Evolutionary conservation across 2,888 invertebrate species (phyloP).

Genomic region (Rambutsinella grinnellia): DNA sequence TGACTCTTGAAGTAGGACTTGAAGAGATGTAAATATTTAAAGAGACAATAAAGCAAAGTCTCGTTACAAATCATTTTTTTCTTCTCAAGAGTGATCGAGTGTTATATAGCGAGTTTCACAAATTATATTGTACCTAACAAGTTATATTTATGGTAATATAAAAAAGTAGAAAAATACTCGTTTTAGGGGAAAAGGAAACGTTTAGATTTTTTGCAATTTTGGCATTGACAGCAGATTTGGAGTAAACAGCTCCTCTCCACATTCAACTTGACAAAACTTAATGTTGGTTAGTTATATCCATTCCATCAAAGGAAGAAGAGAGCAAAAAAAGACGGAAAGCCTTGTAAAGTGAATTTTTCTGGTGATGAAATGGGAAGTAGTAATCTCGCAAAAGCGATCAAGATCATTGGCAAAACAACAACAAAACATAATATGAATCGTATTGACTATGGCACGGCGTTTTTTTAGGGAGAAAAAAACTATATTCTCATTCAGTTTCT

Average conservation of each 20-base stretch:
- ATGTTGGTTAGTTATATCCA: not conserved
- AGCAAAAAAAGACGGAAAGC: constrained; percentile 50
- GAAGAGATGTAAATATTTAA: too few species aligned
- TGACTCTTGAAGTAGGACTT: too few species aligned
- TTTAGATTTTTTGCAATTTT: not conserved
- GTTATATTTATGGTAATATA: not conserved
- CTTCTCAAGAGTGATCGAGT: too few species aligned
- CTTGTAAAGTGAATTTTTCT: constrained; percentile 34
- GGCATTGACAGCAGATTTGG: not conserved
- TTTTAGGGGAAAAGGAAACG: not conserved
- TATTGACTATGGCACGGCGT: constrained; percentile 32
- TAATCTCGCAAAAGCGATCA: constrained; percentile 20
- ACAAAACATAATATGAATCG: constrained; percentile 20
- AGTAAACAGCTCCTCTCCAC: not conserved
- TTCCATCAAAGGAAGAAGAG: not conserved
- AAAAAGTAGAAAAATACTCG: constrained; percentile 8
- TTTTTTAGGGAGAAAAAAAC: constrained; percentile 5
- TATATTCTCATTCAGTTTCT: not conserved
- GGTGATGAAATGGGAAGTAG: constrained; percentile 41
- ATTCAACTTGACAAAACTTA: not conserved
- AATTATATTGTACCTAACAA: too few species aligned
- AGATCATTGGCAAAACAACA: constrained; percentile 18
- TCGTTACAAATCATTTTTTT: too few species aligned
- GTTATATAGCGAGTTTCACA: too few species aligned
- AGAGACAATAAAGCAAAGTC: too few species aligned